These are phyloP conservation scores for Strix aluco DNA, from an alignment of 2,113 vertebrate genomes.

Conservation along the genomic window DNA sequence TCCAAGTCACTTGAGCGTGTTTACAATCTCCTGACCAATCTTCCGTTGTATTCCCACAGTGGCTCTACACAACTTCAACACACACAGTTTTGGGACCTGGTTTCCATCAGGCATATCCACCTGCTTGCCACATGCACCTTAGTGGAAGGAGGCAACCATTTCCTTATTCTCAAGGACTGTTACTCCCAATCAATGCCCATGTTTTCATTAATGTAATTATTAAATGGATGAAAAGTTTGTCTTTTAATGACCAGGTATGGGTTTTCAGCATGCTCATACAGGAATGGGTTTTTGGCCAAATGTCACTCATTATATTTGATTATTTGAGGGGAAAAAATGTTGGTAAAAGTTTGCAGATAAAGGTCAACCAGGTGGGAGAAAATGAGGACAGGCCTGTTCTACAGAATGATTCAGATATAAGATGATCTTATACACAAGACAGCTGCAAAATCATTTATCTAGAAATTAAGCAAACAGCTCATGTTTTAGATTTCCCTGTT, in stretches of 20 bases:
- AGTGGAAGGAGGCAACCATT: background rate
- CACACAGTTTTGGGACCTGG: background rate
- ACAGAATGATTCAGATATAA: background rate
- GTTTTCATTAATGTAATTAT: background rate
- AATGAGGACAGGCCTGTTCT: background rate
- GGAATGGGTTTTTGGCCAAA: background rate
- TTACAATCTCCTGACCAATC: too few species aligned
- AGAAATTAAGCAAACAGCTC: background rate
- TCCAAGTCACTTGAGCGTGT: too few species aligned
- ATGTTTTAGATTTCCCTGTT: background rate
- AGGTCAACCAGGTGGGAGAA: background rate
- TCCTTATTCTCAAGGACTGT: background rate
- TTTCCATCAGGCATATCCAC: background rate
- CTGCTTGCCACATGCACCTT: background rate
- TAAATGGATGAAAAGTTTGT: background rate
- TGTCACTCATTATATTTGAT: background rate
- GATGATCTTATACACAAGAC: background rate
- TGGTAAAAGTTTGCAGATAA: background rate
- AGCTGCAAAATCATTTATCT: background rate
- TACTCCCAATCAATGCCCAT: background rate
- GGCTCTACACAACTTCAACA: too few species aligned
- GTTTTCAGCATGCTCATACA: background rate
- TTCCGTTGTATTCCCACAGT: too few species aligned
- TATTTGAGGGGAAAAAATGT: background rate
- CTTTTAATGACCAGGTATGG: background rate